Base-by-base conservation (phyloP, 1,140 invertebrate species). In the Megalopta genalis region DNA sequence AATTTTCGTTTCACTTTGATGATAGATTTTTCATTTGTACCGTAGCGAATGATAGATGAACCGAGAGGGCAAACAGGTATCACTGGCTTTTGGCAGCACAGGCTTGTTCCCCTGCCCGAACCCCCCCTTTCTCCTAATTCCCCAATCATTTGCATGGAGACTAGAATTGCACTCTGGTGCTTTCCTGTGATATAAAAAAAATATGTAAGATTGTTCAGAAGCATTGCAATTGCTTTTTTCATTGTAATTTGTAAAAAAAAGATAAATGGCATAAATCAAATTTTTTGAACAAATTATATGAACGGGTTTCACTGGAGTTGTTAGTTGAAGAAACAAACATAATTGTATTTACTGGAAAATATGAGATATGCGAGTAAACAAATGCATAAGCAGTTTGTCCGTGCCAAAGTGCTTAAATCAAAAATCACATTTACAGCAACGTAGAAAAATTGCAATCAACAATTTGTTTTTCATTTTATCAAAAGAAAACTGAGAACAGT, bases 141-240 rank as follows among this genome's bases (percentile, higher is more conserved):
- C 64, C 27, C 27, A 2, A 21, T 74, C 25, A 72, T 78, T 86
- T 83, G 57, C 73, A 73, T 77, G 72, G 64, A 77, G 69, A n/a
- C 74, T 88, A 77, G 73, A 84, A 82, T 69, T 79, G 77, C 80
- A 82, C 83, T 86, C 64, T 67, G 70, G 82, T 86, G 82, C 80
- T 85, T 83, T 84, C 85, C 86, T 89, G 88, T 89, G 88, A 89
- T 88, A 88, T 83, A 76, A 85, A 73, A 81, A 72, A 81, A 21
- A 52, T 52, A 60, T 57, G 27, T 64, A 72, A 85, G 73, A 80
- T 75, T 27, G 54, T 85, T 85, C 69, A 85, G 62, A 62, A 57
- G 39, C 71, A 82, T 74, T 70, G 67, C 68, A 70, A 57, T 83
- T 62, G 66, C 81, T 69, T 39, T 72, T 83, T 84, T 65, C 68